Base-by-base conservation (phyloP, 2,113 vertebrate genomes). In the Lucifuga dentata region DNA sequence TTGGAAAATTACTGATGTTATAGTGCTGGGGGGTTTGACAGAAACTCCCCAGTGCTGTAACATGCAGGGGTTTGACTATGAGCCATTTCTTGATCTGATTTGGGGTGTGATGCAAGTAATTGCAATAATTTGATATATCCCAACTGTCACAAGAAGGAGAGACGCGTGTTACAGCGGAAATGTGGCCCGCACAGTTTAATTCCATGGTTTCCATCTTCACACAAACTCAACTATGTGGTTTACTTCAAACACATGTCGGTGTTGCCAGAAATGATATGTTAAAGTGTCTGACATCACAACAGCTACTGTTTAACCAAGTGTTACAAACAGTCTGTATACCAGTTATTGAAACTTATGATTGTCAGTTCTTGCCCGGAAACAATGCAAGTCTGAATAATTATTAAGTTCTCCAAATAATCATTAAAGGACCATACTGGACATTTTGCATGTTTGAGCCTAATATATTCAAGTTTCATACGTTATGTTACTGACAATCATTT, bases 231-330 rank as follows among this genome's bases (percentile, higher is more conserved):
- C n/a, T n/a, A 38, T 20, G 40, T 51, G 20, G 44, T 46, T 76
- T 69, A 36, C 33, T 52, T 50, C 49, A 68, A 63, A 53, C 63
- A 59, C 35, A 50, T n/a, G n/a, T 51, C 50, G 32, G 21, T 39
- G 11, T 81, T 73, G 70, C 46, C n/a, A 16, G 5, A 73, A 53
- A 45, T 49, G 1, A 48, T 36, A 51, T 11, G n/a, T 15, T 1
- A 46, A 72, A 35, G 29, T 5, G 45, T 62, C 26, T 63, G 9
- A 29, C 19, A 38, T 17, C 1, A 12, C 21, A 5, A 36, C 2
- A 2, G 8, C 57, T n/a, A n/a, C 44, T 16, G 15, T 23, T 38
- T 48, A 33, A 38, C 21, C 51, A 21, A 3, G 50, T 10, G 5
- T 20, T 17, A 36, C 26, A 29, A 29, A 29, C 26, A 29, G 26